Evolutionary conservation across 2,113 vertebrate species (phyloP), one percentile per base, ranked within the genome.

Genomic region (Pagrus major): DNA sequence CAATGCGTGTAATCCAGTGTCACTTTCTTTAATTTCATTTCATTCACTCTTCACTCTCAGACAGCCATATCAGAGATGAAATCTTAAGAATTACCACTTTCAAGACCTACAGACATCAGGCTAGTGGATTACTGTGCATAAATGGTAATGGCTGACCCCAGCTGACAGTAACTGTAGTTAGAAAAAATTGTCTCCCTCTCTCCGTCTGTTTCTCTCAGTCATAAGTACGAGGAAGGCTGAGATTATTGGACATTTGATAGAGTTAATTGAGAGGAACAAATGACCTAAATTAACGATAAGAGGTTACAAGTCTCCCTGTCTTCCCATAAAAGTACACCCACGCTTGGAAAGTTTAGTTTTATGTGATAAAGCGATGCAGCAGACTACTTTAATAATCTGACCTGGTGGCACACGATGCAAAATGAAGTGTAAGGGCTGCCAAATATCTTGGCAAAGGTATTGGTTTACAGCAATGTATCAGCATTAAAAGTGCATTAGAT

Each of bases 401-500:
- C 59, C 88, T 6, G 68, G 46, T 39, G 59, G 23, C 55, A 39
- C 59, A 31, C 27, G 1, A 72, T 33, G 76, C 66, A 87, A 31
- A 72, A 44, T 20, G 4, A 44, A 35, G 51, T 6, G 68, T 11
- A 18, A 9, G 8, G 6, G 54, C 77, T 55, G 85, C 73, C 80
- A 78, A 14, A 68, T 64, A 41, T 71, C 39, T 65, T 74, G 83
- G 64, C 63, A 18, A 5, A 31, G 27, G n/a, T 27, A 35, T 59
- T 21, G 35, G 61, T 59, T 85, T 49, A 78, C 41, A 33, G 58
- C 67, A 86, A 88, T 67, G 72, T 39, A 66, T 80, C 55, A 20
- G 79, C 68, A 71, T 86, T 86, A 86, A 83, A 85, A 60, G 71
- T 68, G 70, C 65, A 85, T 89, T 73, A 76, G 25, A 90, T 82